Conservation (phyloP, 2,113 vertebrate species). For the Heterotis niloticus region DNA sequence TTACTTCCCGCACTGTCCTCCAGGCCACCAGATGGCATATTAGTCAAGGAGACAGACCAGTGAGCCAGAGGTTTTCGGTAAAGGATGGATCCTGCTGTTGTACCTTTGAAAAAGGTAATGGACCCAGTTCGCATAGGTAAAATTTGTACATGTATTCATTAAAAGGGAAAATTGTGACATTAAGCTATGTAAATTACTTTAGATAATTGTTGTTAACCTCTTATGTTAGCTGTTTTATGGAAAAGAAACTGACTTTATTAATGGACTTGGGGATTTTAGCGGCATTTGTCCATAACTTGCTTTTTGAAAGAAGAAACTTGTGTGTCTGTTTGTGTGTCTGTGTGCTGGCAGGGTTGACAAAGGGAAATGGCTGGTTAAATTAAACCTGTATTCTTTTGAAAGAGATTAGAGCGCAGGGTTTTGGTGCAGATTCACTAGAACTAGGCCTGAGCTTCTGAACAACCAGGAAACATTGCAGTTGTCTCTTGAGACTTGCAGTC, state of each 20-base stretch:
- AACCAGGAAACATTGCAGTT: too few species aligned
- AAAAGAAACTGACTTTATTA: not conserved
- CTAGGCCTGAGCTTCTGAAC: too few species aligned
- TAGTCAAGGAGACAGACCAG: not conserved
- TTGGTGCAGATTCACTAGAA: too few species aligned
- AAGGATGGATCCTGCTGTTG: constrained; percentile 6
- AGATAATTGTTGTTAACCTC: not conserved
- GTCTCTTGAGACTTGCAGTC: too few species aligned
- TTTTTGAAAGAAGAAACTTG: not conserved
- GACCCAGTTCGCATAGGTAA: not conserved
- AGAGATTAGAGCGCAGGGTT: too few species aligned
- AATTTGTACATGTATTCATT: not conserved
- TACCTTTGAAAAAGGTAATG: not conserved
- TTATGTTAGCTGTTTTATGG: not conserved
- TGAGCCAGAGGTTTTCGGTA: not conserved
- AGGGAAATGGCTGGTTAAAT: too few species aligned
- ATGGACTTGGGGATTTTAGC: not conserved
- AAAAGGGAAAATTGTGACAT: not conserved
- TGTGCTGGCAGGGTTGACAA: not conserved
- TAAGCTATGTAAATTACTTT: constrained; percentile 5
- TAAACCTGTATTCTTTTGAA: too few species aligned
- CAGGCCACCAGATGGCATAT: not conserved
- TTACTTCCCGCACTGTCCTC: not conserved
- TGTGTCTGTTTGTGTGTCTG: too few species aligned
- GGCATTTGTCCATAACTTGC: not conserved